Evolutionary conservation across 2,113 vertebrate species (phyloP).

Genomic region (Petroica traversi): DNA sequence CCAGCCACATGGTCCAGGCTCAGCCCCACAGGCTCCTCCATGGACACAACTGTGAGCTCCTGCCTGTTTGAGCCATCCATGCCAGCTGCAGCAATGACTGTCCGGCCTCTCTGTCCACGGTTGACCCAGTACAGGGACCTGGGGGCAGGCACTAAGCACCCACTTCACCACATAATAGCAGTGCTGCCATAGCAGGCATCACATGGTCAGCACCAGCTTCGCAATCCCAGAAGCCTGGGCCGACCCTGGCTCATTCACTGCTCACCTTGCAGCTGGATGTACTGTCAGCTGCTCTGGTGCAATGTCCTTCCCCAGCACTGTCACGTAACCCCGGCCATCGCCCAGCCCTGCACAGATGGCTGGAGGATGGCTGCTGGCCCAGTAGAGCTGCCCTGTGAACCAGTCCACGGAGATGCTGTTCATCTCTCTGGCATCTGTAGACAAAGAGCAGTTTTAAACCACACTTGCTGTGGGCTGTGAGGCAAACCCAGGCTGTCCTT

Average conservation of each 20-base stretch:
- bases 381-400: conserved; percentile 86
- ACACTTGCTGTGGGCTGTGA: background rate
- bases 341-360: conserved; percentile 77
- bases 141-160: background rate
- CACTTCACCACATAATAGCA: conserved; percentile 63
- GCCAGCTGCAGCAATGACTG: conserved; percentile 80
- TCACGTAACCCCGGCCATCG: conserved; percentile 78
- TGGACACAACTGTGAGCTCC: conserved; percentile 72
- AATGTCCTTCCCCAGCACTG: conserved; percentile 80
- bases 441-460: background rate
- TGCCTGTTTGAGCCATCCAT: conserved; percentile 85
- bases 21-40: conserved; percentile 80
- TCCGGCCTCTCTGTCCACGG: conserved; percentile 58
- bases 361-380: conserved; percentile 78
- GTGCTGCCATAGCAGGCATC: background rate
- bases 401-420: conserved; percentile 86
- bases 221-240: background rate
- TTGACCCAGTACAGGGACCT: conserved; percentile 90
- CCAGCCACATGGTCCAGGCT: conserved; percentile 77
- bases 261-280: conserved; percentile 81
- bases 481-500: background rate
- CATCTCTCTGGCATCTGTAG: conserved; percentile 75
- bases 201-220: fast-evolving
- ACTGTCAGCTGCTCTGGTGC: conserved; percentile 82
- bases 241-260: background rate